These are phyloP conservation scores for Ellobium chinense DNA, from an alignment of 2,888 invertebrate genomes.

Conservation along the genomic window DNA sequence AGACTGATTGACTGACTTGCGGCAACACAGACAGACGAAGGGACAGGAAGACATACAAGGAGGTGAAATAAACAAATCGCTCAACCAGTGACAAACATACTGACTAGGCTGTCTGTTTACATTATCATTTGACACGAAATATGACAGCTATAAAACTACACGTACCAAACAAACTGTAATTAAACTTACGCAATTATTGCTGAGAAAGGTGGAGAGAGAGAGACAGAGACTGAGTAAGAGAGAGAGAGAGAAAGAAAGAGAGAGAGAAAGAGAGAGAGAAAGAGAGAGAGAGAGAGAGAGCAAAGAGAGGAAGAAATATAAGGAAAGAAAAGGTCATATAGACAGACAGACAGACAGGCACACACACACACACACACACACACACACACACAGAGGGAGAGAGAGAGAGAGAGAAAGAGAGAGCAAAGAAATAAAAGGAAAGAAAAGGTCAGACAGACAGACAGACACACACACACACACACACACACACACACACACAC, in stretches of 20 bases:
- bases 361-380: neutral
- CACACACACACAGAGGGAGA: neutral
- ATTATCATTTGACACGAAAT: too few relatives aligned
- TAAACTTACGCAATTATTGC: too few relatives aligned
- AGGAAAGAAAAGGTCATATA: neutral
- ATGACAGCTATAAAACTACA: too few relatives aligned
- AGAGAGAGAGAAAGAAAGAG: neutral
- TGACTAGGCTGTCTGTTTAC: neutral
- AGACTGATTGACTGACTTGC: too few relatives aligned
- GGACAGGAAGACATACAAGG: constrained; percentile 22
- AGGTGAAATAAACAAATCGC: neutral
- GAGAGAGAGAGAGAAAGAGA: neutral
- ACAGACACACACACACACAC: neutral
- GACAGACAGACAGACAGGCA: neutral
- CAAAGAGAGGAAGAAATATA: neutral
- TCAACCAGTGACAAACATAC: neutral
- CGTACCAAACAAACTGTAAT: too few relatives aligned
- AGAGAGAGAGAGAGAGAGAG: neutral
- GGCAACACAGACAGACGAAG: constrained; percentile 5
- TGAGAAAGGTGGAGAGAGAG: neutral
- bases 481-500: neutral
- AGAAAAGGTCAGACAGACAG: neutral
- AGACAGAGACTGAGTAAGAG: neutral
- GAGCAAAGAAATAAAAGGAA: neutral
- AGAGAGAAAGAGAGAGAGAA: neutral